Percentiles rank a stretch among this genome's conserved stretches.
These are phyloP conservation scores for Ctena decussata DNA, from an alignment of 2,888 invertebrate genomes.

Conservation along the genomic window DNA sequence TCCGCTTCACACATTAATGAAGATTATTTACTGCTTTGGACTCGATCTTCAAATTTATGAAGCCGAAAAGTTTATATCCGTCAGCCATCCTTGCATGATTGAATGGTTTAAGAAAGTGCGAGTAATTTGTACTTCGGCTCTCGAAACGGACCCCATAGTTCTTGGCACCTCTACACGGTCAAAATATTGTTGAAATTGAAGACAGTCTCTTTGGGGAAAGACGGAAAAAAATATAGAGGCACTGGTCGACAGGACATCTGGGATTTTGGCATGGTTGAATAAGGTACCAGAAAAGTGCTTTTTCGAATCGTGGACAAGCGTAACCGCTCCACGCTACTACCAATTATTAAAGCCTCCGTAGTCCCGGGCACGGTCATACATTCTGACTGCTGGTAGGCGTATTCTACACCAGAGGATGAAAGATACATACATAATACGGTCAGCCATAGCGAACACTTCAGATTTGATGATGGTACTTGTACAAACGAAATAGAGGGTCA, in stretches of 20 bases:
- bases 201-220: background rate
- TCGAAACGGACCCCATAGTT: background rate
- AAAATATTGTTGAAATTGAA: background rate
- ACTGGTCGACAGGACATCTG: background rate
- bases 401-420: background rate
- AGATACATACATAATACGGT: conserved; percentile 5
- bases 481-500: conserved; percentile 16
- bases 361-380: background rate
- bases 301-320: background rate
- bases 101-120: background rate
- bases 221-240: background rate
- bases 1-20: background rate
- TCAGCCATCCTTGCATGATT: background rate
- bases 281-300: conserved; percentile 6
- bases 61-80: background rate
- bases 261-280: conserved; percentile 13
- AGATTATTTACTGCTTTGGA: background rate
- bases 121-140: background rate
- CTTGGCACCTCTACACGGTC: background rate
- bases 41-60: background rate
- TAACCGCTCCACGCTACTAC: background rate
- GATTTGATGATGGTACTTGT: conserved; percentile 8
- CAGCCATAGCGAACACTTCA: conserved; percentile 1
- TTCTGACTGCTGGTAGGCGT: conserved; percentile 11
- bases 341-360: background rate